Percentiles rank a stretch among this genome's conserved stretches.
These are phyloP conservation scores for Forficula auricularia DNA, from an alignment of 1,140 invertebrate genomes.

Conservation along the genomic window DNA sequence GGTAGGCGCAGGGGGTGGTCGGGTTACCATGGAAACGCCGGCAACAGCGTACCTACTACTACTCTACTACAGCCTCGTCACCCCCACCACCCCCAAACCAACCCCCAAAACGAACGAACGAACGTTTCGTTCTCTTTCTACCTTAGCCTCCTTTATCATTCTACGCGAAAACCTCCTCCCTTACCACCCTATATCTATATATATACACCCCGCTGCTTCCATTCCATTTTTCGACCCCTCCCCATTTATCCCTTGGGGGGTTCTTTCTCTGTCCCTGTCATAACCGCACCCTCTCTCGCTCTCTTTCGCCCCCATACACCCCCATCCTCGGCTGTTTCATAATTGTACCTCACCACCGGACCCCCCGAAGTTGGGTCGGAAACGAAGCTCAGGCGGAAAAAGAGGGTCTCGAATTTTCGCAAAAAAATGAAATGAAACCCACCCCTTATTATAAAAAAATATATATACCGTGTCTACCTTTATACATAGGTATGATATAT, in stretches of 20 bases:
- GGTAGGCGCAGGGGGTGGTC: too few relatives aligned
- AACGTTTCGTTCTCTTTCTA: neutral
- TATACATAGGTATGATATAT: too few relatives aligned
- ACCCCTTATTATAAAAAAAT: too few relatives aligned
- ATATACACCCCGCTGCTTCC: neutral
- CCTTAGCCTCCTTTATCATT: neutral
- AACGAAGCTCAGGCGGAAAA: too few relatives aligned
- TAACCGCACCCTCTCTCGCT: neutral
- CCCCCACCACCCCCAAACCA: neutral
- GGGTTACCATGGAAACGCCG: too few relatives aligned
- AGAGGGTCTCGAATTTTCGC: too few relatives aligned
- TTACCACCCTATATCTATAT: neutral
- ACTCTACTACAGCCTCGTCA: neutral
- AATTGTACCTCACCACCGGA: conserved; percentile 2
- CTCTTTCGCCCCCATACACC: neutral
- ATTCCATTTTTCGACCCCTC: too few relatives aligned
- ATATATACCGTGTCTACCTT: too few relatives aligned
- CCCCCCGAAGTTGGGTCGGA: neutral
- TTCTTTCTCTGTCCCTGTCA: neutral
- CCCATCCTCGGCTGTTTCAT: neutral
- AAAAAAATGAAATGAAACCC: too few relatives aligned
- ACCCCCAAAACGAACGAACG: conserved; percentile 1
- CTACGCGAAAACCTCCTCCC: neutral
- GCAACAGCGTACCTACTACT: neutral
- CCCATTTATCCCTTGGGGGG: neutral